These are phyloP conservation scores for Gopherus evgoodei DNA, from an alignment of 2,113 vertebrate species.

Conservation along the genomic window DNA sequence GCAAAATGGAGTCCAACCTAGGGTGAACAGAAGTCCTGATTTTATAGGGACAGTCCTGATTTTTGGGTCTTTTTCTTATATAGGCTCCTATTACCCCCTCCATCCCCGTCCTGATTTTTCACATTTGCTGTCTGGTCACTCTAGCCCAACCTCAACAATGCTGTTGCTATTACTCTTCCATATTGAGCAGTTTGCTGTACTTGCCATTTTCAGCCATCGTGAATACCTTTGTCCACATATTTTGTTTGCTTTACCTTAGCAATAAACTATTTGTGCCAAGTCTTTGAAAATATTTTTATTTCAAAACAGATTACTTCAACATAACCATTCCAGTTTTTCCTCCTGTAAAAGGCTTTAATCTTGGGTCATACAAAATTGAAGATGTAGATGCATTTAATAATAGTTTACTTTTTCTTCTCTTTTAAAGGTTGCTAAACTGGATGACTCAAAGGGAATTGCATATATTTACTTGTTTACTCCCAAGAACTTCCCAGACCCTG, in stretches of 20 bases:
- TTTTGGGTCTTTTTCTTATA: too few relatives aligned
- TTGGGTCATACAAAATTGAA: neutral
- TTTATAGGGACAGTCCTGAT: too few relatives aligned
- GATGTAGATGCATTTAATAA: neutral
- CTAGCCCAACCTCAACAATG: neutral
- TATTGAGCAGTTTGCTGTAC: neutral
- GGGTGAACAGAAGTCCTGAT: too few relatives aligned
- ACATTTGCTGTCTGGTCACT: too few relatives aligned
- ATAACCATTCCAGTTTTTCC: neutral
- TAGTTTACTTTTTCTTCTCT: conserved; percentile 15
- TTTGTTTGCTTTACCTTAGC: neutral
- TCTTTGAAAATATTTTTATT: neutral
- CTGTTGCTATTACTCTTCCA: neutral
- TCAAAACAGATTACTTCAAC: neutral
- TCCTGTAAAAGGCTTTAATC: neutral
- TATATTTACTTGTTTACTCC: conserved; percentile 88
- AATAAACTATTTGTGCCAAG: neutral
- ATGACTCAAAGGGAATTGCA: conserved; percentile 76
- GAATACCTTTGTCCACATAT: neutral
- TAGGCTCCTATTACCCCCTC: neutral
- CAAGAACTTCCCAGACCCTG: conserved; percentile 76
- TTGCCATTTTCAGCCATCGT: neutral
- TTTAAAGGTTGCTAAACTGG: conserved; percentile 85
- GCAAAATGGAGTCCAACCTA: neutral
- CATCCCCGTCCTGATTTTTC: too few relatives aligned